Percentiles rank a stretch among this genome's conserved stretches.
phyloP scores from a whole-genome alignment of 2,888 invertebrate species.

The Chesias legatella region DNA sequence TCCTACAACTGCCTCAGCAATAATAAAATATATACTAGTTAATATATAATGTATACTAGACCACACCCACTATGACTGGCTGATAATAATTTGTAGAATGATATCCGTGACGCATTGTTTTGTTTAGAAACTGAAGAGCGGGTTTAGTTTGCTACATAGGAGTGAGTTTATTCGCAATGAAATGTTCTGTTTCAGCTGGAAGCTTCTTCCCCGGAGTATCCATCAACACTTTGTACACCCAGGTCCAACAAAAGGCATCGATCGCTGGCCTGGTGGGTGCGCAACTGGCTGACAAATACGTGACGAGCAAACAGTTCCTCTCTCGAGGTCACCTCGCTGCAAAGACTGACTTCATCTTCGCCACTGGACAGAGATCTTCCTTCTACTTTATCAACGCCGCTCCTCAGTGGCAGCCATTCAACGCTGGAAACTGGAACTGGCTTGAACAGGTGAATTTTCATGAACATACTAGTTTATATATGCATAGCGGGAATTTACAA shows the following conservation, averaged over 20 bases:
- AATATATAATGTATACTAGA: no score
- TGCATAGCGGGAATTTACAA: no score
- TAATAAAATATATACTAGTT: no score
- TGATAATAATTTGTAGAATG: no score
- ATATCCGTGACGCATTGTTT: no score
- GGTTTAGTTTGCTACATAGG: no score
- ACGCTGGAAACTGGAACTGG: constrained; percentile 80
- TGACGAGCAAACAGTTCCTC: constrained; percentile 65
- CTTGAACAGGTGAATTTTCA: constrained; percentile 59
- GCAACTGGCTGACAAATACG: constrained; percentile 61
- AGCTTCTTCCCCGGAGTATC: constrained; percentile 68
- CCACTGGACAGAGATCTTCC: constrained; percentile 77
- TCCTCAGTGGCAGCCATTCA: constrained; percentile 84
- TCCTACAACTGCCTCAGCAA: no score
- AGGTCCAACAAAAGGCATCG: constrained; percentile 50
- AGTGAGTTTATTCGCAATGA: not conserved
- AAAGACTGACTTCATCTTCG: constrained; percentile 82
- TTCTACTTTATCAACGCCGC: constrained; percentile 84
- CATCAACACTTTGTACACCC: constrained; percentile 61
- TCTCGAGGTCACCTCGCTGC: constrained; percentile 83
- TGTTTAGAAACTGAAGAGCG: no score
- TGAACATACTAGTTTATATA: no score
- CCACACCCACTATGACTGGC: no score
- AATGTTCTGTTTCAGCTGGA: constrained; percentile 50
- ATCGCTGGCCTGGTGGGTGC: constrained; percentile 52